Conservation (phyloP, 2,797 vertebrate genomes). For the Oryzias dopingdopingensis region DNA sequence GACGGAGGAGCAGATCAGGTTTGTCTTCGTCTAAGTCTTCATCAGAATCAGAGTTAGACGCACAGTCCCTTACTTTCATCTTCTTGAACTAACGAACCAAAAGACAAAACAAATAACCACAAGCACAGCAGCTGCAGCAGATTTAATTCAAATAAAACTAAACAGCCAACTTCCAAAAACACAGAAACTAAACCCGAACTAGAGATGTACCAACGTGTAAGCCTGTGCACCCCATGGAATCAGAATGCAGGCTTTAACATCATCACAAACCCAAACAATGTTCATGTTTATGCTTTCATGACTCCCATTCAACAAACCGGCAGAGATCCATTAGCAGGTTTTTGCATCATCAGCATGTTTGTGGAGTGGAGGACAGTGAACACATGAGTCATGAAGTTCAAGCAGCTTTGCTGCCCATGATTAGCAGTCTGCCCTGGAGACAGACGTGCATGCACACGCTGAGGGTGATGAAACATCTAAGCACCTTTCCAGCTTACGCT, state of each 20-base stretch:
- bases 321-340: no score
- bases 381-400: conserved; percentile 28
- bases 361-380: conserved; percentile 10
- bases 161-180: no score
- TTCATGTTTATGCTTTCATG: no score
- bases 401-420: conserved; percentile 34
- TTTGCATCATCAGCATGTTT: not conserved
- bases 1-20: conserved; percentile 62
- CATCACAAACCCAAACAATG: no score
- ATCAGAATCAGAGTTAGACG: conserved; percentile 61
- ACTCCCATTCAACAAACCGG: no score
- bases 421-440: conserved; percentile 5
- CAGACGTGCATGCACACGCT: conserved; percentile 4
- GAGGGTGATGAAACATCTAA: conserved; percentile 3
- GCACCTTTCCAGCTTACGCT: conserved; percentile 32
- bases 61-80: conserved; percentile 66
- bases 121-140: no score
- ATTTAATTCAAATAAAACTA: no score
- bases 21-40: conserved; percentile 49
- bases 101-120: not conserved
- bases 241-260: no score
- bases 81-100: conserved; percentile 61
- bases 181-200: no score
- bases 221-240: no score
- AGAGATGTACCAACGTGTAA: no score